Evolutionary conservation across 2,113 vertebrate species (phyloP), one percentile per base, ranked within the genome.

Genomic region (Heterotis niloticus): DNA sequence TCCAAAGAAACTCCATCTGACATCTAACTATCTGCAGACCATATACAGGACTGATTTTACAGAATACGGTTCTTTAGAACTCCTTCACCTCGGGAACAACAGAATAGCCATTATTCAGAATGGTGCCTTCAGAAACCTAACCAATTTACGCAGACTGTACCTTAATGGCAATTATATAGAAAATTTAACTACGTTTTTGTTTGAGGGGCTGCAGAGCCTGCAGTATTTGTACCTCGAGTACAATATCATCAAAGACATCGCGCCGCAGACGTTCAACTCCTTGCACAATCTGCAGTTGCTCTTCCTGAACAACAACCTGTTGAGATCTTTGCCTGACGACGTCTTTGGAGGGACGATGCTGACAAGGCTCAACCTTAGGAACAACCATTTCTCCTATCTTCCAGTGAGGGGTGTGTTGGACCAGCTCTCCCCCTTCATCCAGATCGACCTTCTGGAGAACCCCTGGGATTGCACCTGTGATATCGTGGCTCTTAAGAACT

Each of bases 371-470:
- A 99, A 97, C 87, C 82, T 99, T 71, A 89, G 96, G 72, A 98
- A 97, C 89, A 99, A 99, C 88, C 95, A 97, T 84, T 96, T 99
- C 80, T 87, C 95, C 79, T 94, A 94, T 44, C 91, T 99, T 80
- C 96, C 96, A 0, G 94, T 96, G 89, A 92, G 92, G 28, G 97
- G 98, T 3, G 96, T 99, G 77, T 86, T 99, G 78, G 98, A 99
- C 84, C 95, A 98, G 79, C 91, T 99, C 60, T 95, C 95, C 1
- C 94, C 95, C 81, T 94, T 99, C 80, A 97, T 99, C 1, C 95
- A 99, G 94, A 98, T 99, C 85, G 98, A 99, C 87, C 92, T 99
- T 86, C 96, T 96, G 83, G 94, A 96, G 89, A 99, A 99, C 88
- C 98, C 95, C 0, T 99, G 98, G 98, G 96, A 98, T 89, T 99